phyloP scores from a whole-genome alignment of 2,888 invertebrate species.

The Stratiomys singularior region DNA sequence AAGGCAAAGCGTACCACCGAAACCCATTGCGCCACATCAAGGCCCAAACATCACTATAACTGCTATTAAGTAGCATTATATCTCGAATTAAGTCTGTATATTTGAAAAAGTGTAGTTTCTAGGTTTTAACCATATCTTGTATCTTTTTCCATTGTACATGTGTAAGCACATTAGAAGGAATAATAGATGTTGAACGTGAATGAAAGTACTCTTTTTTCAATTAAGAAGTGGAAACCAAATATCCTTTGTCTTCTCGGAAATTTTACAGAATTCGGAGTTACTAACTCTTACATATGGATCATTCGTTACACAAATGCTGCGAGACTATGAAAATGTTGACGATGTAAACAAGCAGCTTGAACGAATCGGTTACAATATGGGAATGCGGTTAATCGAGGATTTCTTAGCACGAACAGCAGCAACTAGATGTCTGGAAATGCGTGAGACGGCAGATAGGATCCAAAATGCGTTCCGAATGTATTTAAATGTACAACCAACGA shows the following conservation, averaged over 20 bases:
- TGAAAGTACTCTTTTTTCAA: not conserved
- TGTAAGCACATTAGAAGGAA: constrained; percentile 17
- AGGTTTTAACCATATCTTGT: constrained; percentile 42
- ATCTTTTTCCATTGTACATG: constrained; percentile 23
- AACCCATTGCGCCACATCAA: constrained; percentile 64
- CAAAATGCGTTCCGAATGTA: constrained; percentile 84
- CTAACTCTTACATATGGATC: constrained; percentile 98
- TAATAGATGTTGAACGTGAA: constrained; percentile 24
- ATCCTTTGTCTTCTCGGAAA: constrained; percentile 38
- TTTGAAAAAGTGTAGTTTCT: constrained; percentile 36
- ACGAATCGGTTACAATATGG: constrained; percentile 97
- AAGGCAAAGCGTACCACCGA: constrained; percentile 58
- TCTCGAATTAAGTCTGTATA: constrained; percentile 21
- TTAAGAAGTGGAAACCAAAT: constrained; percentile 11
- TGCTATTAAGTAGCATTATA: constrained; percentile 59
- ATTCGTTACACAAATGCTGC: constrained; percentile 94
- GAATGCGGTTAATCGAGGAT: constrained; percentile 96
- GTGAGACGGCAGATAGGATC: constrained; percentile 96
- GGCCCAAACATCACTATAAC: constrained; percentile 63
- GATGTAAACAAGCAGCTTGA: constrained; percentile 98
- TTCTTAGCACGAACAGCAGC: constrained; percentile 92
- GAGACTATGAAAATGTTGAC: constrained; percentile 95
- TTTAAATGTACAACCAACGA: constrained; percentile 90
- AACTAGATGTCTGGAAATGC: constrained; percentile 91
- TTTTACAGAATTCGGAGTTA: constrained; percentile 90